Evolutionary conservation across 2,888 invertebrate species (phyloP).

Genomic region (Drosophila anomalipes): DNA sequence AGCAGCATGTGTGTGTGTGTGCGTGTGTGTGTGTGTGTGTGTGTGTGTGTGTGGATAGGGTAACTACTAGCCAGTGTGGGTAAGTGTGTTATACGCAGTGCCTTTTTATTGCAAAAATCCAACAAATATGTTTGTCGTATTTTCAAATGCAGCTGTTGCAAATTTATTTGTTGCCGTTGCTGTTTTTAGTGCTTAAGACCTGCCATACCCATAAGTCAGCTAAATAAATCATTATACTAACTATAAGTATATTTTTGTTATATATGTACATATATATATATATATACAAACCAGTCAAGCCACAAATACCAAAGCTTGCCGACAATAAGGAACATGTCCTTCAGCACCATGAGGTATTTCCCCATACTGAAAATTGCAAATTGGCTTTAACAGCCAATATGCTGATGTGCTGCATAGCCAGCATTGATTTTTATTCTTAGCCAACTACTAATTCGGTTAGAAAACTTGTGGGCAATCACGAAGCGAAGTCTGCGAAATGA

Average conservation of each 20-base stretch:
- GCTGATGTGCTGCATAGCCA: not conserved
- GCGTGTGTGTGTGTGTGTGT: constrained; percentile 26
- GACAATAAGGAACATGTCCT: not conserved
- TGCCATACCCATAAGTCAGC: constrained; percentile 66
- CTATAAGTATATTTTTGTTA: constrained; percentile 46
- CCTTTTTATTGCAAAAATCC: constrained; percentile 68
- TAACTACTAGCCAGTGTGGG: constrained; percentile 38
- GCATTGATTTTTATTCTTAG: not conserved
- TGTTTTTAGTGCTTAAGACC: constrained; percentile 54
- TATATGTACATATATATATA: not conserved
- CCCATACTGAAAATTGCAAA: not conserved
- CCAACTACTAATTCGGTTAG: not conserved
- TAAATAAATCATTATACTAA: constrained; percentile 70
- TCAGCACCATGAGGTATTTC: not conserved
- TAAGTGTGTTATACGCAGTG: constrained; percentile 34
- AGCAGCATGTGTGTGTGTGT: constrained; percentile 34
- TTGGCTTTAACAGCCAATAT: not conserved
- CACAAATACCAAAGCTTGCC: not conserved
- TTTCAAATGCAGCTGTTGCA: constrained; percentile 79
- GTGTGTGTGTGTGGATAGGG: constrained; percentile 21
- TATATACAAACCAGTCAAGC: not conserved
- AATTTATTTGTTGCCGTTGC: constrained; percentile 74
- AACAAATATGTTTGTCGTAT: constrained; percentile 39
- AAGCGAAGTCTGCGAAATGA: not conserved
- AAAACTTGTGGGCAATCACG: not conserved